Percentiles rank a stretch among this genome's conserved stretches.
phyloP scores from a whole-genome alignment of 2,113 vertebrate genomes.

The Ellobius talpinus region DNA sequence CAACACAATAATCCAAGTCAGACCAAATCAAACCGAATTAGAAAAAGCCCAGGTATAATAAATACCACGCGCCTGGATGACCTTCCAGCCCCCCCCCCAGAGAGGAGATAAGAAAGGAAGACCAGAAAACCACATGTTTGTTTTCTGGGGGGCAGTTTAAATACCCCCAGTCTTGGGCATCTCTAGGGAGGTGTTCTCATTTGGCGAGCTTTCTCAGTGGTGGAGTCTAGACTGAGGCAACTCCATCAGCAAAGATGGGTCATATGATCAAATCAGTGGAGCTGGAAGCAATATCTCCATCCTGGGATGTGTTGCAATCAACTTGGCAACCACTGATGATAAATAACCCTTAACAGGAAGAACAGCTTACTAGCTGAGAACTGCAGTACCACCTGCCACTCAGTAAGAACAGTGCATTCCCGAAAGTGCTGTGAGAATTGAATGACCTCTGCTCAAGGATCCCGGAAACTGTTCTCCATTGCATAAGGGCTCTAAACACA shows the following conservation, averaged over 20 bases:
- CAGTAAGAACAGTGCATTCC: background rate
- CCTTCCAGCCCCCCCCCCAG: no score
- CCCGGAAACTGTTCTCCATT: background rate
- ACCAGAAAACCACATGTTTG: no score
- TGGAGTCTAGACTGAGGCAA: no score
- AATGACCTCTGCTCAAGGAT: background rate
- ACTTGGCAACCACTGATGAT: background rate
- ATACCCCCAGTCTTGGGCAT: no score
- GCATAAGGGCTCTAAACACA: background rate
- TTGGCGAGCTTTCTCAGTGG: no score
- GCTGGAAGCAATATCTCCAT: background rate
- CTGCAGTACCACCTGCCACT: background rate
- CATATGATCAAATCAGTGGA: background rate
- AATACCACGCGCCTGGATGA: no score
- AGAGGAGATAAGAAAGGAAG: no score
- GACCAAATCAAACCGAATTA: no score
- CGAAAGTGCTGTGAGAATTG: background rate
- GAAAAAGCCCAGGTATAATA: no score
- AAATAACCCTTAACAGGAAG: constrained; percentile 13
- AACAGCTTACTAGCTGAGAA: background rate
- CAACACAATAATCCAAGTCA: no score
- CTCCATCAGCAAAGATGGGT: background rate
- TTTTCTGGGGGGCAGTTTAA: no score
- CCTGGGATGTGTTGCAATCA: background rate
- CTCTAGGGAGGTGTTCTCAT: no score